Evolutionary conservation across 2,113 vertebrate genomes (phyloP).

Genomic region (Dendrocopos noguchii): DNA sequence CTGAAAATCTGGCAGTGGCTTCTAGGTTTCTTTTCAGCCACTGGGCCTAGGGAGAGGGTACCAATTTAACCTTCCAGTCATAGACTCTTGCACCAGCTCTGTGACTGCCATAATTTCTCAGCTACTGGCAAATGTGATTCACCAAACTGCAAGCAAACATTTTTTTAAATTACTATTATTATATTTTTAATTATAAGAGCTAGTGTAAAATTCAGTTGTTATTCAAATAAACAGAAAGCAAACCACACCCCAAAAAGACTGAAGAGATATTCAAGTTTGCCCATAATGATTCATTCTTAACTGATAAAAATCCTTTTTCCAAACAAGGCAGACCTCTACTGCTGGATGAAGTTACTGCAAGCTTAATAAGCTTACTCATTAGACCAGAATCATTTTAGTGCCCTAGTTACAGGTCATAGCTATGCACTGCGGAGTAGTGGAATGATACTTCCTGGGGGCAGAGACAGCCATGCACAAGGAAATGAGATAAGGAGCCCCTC

Average conservation of each 20-base stretch:
- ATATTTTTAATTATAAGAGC: too few relatives aligned
- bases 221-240: neutral
- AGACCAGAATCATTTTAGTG: neutral
- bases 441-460: neutral
- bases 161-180: neutral
- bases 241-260: neutral
- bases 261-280: neutral
- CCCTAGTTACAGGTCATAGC: neutral
- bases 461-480: neutral
- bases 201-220: neutral
- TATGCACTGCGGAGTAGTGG: accelerated
- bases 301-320: neutral
- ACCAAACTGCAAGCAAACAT: accelerated
- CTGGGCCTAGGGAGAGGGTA: accelerated
- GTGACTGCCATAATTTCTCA: neutral
- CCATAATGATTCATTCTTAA: neutral
- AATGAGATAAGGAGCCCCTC: neutral
- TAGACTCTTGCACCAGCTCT: neutral
- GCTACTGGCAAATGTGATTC: neutral
- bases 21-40: neutral
- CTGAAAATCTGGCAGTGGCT: neutral
- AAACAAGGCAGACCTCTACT: conserved; percentile 52
- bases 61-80: neutral
- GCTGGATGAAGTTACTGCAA: neutral
- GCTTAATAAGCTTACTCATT: neutral